A percentile compares a stretch with the other conserved stretches of the same genome.
Evolutionary conservation across 1,140 invertebrate species (phyloP).

Genomic region (Leptonema lineaticorne): DNA sequence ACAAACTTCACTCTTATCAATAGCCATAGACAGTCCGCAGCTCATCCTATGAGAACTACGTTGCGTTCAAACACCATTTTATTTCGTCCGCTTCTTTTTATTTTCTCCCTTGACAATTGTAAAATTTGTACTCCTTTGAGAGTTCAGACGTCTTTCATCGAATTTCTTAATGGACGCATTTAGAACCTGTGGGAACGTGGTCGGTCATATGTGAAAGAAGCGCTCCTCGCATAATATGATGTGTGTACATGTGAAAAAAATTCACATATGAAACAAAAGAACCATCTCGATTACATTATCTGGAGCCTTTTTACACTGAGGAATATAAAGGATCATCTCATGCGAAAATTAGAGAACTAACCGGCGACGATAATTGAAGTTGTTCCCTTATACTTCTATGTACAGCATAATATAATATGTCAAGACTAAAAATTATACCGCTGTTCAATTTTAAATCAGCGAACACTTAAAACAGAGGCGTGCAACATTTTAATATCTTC

Average conservation of each 20-base stretch:
- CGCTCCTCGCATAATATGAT: no score
- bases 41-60: background rate
- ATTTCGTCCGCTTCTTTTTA: background rate
- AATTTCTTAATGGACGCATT: conserved; percentile 12
- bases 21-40: background rate
- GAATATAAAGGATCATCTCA: conserved; percentile 22
- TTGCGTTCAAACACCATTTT: background rate
- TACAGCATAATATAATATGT: no score
- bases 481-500: no score
- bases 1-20: background rate
- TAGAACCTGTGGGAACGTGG: conserved; percentile 17
- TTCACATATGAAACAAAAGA: conserved; percentile 4
- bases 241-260: conserved; percentile 4
- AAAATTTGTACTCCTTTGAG: conserved; percentile 10
- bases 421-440: no score
- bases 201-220: conserved; percentile 6
- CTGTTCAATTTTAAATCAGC: no score
- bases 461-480: no score
- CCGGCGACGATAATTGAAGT: no score
- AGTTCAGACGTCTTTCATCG: conserved; percentile 12
- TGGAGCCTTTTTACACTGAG: conserved; percentile 10
- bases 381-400: no score
- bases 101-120: background rate
- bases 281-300: conserved; percentile 11
- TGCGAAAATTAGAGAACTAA: no score